Conservation (phyloP, 2,113 vertebrate genomes). For the Serilophus lunatus region DNA sequence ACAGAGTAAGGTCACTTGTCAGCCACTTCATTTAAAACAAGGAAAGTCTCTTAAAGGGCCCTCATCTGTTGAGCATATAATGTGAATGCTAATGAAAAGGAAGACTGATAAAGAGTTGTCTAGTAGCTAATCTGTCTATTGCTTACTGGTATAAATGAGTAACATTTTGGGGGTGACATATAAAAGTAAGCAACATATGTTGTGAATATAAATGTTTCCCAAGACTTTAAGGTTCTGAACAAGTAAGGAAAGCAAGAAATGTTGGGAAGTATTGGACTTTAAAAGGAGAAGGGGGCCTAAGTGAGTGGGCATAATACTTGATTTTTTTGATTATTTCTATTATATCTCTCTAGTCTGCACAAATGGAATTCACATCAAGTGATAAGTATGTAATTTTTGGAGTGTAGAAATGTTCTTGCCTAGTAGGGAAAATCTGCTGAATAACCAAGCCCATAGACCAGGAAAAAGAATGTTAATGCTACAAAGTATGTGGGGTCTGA, state of each 20-base stretch:
- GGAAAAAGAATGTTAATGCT: not conserved
- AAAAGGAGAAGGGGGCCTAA: not conserved
- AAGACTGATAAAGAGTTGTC: constrained; percentile 65
- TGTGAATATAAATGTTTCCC: not conserved
- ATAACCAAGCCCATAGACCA: not conserved
- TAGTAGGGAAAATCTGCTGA: not conserved
- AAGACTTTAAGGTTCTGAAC: not conserved
- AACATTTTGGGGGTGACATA: constrained; percentile 52
- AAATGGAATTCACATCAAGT: not conserved
- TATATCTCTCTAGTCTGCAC: not conserved
- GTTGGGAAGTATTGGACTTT: not conserved
- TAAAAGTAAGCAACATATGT: not conserved
- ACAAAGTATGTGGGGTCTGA: not conserved
- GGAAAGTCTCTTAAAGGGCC: constrained; percentile 2
- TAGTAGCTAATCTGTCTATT: constrained; percentile 69
- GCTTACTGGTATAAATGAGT: constrained; percentile 68
- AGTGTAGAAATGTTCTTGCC: not conserved
- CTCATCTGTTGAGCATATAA: constrained; percentile 51
- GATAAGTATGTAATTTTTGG: not conserved
- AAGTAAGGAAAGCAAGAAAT: not conserved
- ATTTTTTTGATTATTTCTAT: not conserved
- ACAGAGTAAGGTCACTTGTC: not conserved
- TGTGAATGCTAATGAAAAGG: constrained; percentile 61
- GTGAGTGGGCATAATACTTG: not conserved
- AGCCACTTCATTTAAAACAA: constrained; percentile 39